A percentile compares a stretch with the other conserved stretches of the same genome.
Conservation (phyloP, 2,113 vertebrate species). For the Pandion haliaetus region DNA sequence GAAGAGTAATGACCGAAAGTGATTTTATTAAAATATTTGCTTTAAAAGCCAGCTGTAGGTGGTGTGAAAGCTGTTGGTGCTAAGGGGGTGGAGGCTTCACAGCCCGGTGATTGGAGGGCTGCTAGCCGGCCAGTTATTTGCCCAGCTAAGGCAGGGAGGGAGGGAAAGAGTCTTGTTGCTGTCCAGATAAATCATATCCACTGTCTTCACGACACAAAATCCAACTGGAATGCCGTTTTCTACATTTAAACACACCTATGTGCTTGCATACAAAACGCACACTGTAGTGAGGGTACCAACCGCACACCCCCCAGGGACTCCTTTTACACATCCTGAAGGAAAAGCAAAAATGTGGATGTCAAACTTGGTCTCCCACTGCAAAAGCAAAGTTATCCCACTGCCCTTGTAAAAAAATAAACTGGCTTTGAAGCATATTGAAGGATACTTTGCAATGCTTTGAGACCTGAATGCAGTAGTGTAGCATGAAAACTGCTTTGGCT, state of each 20-base stretch:
- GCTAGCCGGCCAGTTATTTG: neutral
- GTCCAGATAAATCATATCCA: neutral
- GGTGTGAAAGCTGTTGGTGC: neutral
- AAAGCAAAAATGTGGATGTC: neutral
- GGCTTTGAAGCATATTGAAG: neutral
- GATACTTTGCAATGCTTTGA: neutral
- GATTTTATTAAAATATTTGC: conserved; percentile 18
- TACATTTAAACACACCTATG: neutral
- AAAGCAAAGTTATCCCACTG: neutral
- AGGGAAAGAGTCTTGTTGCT: neutral
- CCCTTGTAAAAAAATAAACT: neutral
- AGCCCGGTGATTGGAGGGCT: conserved; percentile 61
- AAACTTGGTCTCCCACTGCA: neutral
- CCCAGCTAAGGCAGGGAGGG: neutral
- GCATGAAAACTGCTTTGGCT: neutral
- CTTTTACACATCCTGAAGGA: neutral
- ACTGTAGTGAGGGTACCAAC: neutral
- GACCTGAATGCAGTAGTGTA: neutral
- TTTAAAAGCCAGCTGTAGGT: conserved; percentile 1
- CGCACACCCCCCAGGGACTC: too few relatives aligned
- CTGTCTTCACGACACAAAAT: neutral
- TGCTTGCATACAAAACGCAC: neutral
- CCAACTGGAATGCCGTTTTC: neutral
- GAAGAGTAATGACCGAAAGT: neutral
- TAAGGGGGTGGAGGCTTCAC: conserved; percentile 54